A percentile compares a stretch with the other conserved stretches of the same genome.
Conservation (phyloP, 1,140 invertebrate genomes). For the Hylyphantes graminicola region DNA sequence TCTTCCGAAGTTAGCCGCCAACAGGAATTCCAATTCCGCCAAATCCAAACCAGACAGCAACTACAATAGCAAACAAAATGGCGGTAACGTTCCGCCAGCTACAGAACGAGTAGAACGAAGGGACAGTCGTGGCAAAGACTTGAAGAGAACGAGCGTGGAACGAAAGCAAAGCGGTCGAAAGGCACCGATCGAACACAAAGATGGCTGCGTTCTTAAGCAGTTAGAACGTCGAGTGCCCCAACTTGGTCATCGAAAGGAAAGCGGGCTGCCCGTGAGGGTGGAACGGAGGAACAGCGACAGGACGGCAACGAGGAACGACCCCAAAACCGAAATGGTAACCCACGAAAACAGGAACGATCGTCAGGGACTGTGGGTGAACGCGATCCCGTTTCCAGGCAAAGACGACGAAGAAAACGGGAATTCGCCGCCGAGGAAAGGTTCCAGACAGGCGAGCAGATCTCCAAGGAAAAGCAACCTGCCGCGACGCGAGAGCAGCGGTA, state of each 20-base stretch:
- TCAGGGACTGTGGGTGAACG: constrained; percentile 49
- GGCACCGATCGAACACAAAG: background rate
- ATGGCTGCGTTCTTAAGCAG: background rate
- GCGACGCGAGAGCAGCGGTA: constrained; percentile 17
- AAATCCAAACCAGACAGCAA: background rate
- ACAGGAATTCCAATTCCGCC: background rate
- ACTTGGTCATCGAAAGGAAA: constrained; percentile 1
- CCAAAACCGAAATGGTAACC: background rate
- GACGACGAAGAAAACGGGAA: constrained; percentile 34
- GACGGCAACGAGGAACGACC: background rate
- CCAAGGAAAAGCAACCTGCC: constrained; percentile 27
- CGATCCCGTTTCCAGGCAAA: constrained; percentile 9
- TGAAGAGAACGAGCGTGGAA: background rate
- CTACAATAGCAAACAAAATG: background rate
- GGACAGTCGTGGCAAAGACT: constrained; percentile 5
- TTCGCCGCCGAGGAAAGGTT: background rate
- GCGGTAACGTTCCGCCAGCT: too few species aligned
- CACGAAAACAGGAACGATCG: background rate
- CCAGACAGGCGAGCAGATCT: background rate
- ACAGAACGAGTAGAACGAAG: background rate
- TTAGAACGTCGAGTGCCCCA: background rate
- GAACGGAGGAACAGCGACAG: background rate
- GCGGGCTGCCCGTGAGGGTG: background rate
- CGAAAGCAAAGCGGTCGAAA: background rate
- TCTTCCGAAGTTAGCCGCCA: background rate